Percentiles rank a stretch among this genome's conserved stretches.
phyloP scores from a whole-genome alignment of 2,113 vertebrate species.

The Paramormyrops kingsleyae region DNA sequence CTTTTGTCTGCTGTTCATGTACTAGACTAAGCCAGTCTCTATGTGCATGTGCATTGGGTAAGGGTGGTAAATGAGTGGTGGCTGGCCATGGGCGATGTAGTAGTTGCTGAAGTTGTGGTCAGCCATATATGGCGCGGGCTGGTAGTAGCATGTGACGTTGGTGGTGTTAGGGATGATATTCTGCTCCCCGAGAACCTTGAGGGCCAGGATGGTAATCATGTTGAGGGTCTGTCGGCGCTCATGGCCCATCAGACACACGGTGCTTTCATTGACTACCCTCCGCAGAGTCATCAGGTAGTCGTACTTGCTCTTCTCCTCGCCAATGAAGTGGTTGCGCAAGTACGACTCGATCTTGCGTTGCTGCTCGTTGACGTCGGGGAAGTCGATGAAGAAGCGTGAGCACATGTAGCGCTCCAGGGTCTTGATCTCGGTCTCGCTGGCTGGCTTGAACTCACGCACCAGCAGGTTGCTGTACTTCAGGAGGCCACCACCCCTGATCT shows the following conservation, averaged over 20 bases:
- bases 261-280: conserved; percentile 84
- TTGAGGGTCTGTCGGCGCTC: conserved; percentile 86
- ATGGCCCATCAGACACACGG: conserved; percentile 86
- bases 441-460: conserved; percentile 85
- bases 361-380: conserved; percentile 85
- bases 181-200: conserved; percentile 88
- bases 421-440: conserved; percentile 82
- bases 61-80: conserved; percentile 69
- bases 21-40: conserved; percentile 72
- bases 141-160: conserved; percentile 89
- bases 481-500: conserved; percentile 90
- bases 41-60: conserved; percentile 74
- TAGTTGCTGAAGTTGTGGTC: conserved; percentile 80
- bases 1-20: conserved; percentile 4
- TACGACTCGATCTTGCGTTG: conserved; percentile 93
- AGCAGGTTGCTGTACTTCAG: conserved; percentile 93
- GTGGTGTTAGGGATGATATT: conserved; percentile 85
- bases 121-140: conserved; percentile 81
- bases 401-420: conserved; percentile 95
- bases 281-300: conserved; percentile 92
- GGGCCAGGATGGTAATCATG: conserved; percentile 87
- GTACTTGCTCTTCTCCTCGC: conserved; percentile 91
- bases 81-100: conserved; percentile 74
- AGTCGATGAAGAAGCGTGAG: conserved; percentile 96
- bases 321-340: conserved; percentile 89